Conservation (phyloP, 2,797 vertebrate genomes). For the Chloroceryle amazona region DNA sequence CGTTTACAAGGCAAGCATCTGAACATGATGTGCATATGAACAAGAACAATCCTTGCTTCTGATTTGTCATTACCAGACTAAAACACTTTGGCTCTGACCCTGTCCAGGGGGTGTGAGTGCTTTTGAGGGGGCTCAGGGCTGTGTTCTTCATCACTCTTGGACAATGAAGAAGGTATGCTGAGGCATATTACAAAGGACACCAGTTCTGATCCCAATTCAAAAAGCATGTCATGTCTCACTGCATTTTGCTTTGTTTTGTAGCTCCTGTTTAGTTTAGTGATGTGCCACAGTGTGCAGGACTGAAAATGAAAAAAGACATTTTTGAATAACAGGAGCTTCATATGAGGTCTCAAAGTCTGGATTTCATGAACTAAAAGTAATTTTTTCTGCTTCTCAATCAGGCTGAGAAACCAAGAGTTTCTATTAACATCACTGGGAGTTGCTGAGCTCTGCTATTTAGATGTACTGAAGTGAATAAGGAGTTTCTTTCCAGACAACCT, state of each 20-base stretch:
- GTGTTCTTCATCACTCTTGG: neutral
- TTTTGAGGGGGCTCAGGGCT: neutral
- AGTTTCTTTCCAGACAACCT: neutral
- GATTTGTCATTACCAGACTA: neutral
- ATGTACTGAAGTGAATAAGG: neutral
- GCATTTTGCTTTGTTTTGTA: neutral
- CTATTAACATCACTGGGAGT: neutral
- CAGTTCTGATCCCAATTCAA: neutral
- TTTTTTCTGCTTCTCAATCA: neutral
- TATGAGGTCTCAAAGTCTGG: neutral
- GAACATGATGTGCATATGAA: neutral
- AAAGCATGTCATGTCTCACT: neutral
- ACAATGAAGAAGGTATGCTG: neutral
- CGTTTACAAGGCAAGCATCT: neutral
- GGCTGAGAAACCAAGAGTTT: neutral
- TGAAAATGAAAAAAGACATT: neutral
- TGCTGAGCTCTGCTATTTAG: slow-evolving; percentile 17
- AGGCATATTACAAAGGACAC: neutral
- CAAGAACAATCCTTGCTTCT: neutral
- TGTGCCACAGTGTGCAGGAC: neutral
- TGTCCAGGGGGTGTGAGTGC: neutral
- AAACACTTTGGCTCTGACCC: neutral
- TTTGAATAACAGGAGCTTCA: neutral
- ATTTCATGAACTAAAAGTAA: neutral
- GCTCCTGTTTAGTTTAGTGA: neutral